Conservation (phyloP, 2,888 invertebrate species). For the Argyresthia albistria region DNA sequence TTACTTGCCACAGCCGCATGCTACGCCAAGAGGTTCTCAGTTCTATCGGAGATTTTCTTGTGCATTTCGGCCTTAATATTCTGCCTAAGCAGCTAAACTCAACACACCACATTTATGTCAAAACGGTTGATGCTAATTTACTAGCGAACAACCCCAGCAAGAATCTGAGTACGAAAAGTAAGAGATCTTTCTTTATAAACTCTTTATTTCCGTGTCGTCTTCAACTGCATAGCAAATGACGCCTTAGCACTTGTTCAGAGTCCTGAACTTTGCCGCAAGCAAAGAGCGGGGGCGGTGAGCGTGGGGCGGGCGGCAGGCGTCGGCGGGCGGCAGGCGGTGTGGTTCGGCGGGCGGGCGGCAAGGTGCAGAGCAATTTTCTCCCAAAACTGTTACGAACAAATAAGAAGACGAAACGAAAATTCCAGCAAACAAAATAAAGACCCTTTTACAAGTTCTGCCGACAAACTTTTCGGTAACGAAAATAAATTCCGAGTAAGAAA, state of each 20-base stretch:
- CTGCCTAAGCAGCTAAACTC: too few species aligned
- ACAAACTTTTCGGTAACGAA: constrained; percentile 19
- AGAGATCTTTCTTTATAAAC: too few species aligned
- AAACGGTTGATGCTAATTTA: too few species aligned
- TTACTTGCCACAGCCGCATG: constrained; percentile 19
- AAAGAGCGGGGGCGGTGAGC: background rate
- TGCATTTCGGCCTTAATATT: too few species aligned
- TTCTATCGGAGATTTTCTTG: too few species aligned
- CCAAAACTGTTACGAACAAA: constrained; percentile 28
- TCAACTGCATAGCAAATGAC: constrained; percentile 19
- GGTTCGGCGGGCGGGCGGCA: too few species aligned
- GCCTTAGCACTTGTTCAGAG: constrained; percentile 26
- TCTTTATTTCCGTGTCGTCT: background rate
- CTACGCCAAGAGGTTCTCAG: too few species aligned
- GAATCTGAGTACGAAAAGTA: too few species aligned
- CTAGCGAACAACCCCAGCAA: too few species aligned
- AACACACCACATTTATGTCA: too few species aligned
- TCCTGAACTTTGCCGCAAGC: constrained; percentile 22
- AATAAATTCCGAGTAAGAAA: constrained; percentile 5
- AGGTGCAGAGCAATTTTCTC: constrained; percentile 12
- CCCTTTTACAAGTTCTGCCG: constrained; percentile 32
- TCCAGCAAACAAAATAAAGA: constrained; percentile 38
- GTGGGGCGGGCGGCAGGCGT: too few species aligned
- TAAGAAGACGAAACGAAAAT: constrained; percentile 39
- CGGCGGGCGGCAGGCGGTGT: too few species aligned